These are phyloP conservation scores for Turdus rufiventris DNA, from an alignment of 2,113 vertebrate species.

Conservation along the genomic window DNA sequence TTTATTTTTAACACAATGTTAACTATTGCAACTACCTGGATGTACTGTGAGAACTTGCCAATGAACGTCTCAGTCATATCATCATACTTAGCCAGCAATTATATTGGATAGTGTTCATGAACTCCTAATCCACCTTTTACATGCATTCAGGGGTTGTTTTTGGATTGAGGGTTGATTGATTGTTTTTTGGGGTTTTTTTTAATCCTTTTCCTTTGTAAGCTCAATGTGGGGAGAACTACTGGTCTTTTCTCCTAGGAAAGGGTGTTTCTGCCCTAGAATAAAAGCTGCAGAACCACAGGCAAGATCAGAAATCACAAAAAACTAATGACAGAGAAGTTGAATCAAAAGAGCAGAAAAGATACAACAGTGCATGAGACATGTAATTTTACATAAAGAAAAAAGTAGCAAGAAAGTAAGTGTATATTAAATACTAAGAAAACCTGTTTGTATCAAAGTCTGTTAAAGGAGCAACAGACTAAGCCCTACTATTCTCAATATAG, in stretches of 20 bases:
- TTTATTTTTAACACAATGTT: neutral
- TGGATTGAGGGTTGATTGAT: rapidly evolving
- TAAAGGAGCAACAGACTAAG: neutral
- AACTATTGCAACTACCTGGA: neutral
- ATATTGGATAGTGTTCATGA: neutral
- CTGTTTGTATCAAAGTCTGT: neutral
- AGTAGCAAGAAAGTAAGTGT: neutral
- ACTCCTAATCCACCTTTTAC: neutral
- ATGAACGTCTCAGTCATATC: neutral
- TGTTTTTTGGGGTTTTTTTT: neutral
- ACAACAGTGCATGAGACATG: neutral
- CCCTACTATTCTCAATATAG: neutral
- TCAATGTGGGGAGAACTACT: neutral
- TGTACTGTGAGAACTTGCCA: neutral
- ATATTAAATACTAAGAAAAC: neutral
- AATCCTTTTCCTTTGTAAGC: neutral
- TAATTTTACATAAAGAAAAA: neutral
- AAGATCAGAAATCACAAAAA: neutral
- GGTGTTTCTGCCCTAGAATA: neutral
- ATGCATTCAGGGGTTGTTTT: neutral
- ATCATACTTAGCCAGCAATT: neutral
- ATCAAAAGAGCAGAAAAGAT: neutral
- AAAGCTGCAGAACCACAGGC: neutral
- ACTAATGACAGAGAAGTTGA: neutral
- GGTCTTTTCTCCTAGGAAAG: neutral